Evolutionary conservation across 2,113 vertebrate species (phyloP).

Genomic region (Ardeotis arabs): DNA sequence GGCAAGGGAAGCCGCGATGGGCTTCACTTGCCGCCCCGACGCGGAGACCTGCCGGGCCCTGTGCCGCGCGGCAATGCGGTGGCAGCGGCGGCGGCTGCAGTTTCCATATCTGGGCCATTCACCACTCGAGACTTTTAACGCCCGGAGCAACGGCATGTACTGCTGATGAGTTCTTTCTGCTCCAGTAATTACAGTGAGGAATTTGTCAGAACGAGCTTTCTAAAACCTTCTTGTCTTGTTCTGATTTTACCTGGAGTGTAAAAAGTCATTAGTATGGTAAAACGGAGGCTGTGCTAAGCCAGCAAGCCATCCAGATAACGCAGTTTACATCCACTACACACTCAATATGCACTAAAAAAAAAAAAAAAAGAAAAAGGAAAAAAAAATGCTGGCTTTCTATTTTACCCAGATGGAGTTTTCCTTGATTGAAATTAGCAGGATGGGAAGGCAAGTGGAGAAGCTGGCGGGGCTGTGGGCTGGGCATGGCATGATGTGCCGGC

Average conservation of each 20-base stretch:
- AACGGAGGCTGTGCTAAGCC: not conserved
- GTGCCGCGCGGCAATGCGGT: not conserved
- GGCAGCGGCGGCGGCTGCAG: not conserved
- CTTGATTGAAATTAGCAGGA: not conserved
- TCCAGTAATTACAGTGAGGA: conserved; percentile 69
- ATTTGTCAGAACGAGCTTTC: conserved; percentile 65
- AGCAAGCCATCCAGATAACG: not conserved
- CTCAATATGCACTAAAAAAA: not conserved
- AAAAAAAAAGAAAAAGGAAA: no score
- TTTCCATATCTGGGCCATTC: conserved; percentile 63
- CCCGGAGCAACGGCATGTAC: conserved; percentile 52
- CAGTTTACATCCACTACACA: not conserved
- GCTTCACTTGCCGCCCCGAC: not conserved
- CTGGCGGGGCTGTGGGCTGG: not conserved
- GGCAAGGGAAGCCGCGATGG: not conserved
- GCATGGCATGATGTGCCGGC: rapidly evolving
- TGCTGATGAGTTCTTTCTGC: conserved; percentile 70
- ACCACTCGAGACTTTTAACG: conserved; percentile 50
- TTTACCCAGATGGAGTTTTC: not conserved
- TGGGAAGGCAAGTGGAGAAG: not conserved
- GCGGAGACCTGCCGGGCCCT: not conserved
- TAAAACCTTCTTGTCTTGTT: conserved; percentile 55
- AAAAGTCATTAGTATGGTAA: conserved; percentile 53
- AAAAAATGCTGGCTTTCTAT: not conserved
- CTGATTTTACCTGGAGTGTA: conserved; percentile 67